Evolutionary conservation across 2,113 vertebrate genomes (phyloP).

Genomic region (Phrynocephalus versicolor): DNA sequence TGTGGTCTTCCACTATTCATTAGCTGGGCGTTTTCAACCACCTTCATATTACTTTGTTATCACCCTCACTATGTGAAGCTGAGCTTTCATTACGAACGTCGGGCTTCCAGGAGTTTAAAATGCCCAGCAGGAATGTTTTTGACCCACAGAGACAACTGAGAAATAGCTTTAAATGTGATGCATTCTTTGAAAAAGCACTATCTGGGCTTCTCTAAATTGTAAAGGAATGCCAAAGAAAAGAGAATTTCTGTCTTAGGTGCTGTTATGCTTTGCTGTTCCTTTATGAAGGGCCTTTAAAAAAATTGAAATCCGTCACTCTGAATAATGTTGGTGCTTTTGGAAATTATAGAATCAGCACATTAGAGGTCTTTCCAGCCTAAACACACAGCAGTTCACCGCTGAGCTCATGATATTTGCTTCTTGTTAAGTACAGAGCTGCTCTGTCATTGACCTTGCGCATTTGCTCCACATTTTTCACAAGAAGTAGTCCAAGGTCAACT

Average conservation of each 20-base stretch:
- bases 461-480: background rate
- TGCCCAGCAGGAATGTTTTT: constrained; percentile 26
- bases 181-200: background rate
- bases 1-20: constrained; percentile 56
- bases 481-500: background rate
- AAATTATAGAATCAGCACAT: background rate
- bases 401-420: constrained; percentile 5
- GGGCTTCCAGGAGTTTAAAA: constrained; percentile 31
- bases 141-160: background rate
- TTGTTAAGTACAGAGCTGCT: background rate
- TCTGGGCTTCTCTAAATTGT: constrained; percentile 24
- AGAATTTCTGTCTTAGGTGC: background rate
- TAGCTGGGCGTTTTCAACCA: constrained; percentile 54
- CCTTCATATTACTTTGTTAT: constrained; percentile 40
- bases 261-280: background rate
- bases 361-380: background rate
- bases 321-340: background rate
- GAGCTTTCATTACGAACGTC: constrained; percentile 35
- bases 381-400: constrained; percentile 1
- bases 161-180: background rate
- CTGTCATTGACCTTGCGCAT: background rate
- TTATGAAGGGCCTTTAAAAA: background rate
- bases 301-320: background rate
- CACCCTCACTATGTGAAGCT: constrained; percentile 32
- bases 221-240: background rate